Conservation (phyloP, 2,888 invertebrate genomes). For the Notodonta dromedarius region DNA sequence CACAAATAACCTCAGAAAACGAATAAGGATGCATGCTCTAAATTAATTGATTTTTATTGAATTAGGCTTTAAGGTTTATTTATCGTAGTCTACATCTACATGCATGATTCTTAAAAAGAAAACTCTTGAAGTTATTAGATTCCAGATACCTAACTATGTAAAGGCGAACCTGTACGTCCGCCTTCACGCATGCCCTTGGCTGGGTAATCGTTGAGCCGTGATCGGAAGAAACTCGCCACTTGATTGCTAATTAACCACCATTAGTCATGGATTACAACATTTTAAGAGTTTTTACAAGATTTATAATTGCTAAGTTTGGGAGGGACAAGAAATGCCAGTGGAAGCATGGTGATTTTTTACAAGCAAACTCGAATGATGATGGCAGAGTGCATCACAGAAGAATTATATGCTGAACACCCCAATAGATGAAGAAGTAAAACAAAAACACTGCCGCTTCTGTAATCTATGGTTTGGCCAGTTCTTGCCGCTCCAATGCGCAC, state of each 20-base stretch:
- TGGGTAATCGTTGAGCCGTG: constrained; percentile 51
- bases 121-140: neutral
- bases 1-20: no score
- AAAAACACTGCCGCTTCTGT: constrained; percentile 13
- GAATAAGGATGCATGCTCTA: no score
- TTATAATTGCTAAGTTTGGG: neutral
- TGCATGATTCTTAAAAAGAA: neutral
- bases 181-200: constrained; percentile 54
- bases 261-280: constrained; percentile 56
- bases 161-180: constrained; percentile 8
- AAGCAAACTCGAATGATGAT: neutral
- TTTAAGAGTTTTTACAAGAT: constrained; percentile 15
- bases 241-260: constrained; percentile 56
- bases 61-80: no score
- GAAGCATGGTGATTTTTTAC: neutral
- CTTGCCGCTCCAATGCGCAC: constrained; percentile 34
- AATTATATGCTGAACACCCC: neutral
- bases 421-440: neutral
- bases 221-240: constrained; percentile 54
- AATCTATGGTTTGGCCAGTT: constrained; percentile 24
- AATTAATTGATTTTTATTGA: no score
- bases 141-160: neutral
- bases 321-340: neutral
- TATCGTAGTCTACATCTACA: no score
- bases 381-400: neutral